Evolutionary conservation across 2,888 invertebrate species (phyloP).

Genomic region (Rhagium mordax): DNA sequence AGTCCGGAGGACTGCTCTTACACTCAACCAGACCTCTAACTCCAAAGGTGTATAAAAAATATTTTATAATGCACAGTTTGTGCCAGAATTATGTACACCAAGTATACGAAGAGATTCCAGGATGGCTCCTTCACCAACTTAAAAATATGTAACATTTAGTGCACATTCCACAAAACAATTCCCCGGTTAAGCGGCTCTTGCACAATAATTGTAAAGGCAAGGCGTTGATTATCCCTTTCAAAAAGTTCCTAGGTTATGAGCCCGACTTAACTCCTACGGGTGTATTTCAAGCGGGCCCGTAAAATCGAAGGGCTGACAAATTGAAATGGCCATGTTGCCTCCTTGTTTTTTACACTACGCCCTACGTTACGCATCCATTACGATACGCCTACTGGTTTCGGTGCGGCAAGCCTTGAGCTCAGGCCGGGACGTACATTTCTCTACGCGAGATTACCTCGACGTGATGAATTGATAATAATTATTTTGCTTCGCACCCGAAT

Average conservation of each 20-base stretch:
- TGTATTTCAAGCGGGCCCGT: constrained; percentile 64
- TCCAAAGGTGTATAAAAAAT: too few relatives aligned
- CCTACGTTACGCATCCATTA: constrained; percentile 21
- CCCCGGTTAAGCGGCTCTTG: background rate
- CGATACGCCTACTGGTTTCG: background rate
- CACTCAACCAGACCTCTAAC: too few relatives aligned
- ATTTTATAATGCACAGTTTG: too few relatives aligned
- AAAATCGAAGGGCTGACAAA: constrained; percentile 66
- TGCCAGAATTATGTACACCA: too few relatives aligned
- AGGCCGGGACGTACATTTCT: background rate
- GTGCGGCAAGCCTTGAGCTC: background rate
- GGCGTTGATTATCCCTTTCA: constrained; percentile 46
- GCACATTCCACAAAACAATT: too few relatives aligned
- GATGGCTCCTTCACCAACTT: too few relatives aligned
- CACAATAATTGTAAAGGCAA: constrained; percentile 31
- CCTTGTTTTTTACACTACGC: constrained; percentile 37
- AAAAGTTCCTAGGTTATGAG: constrained; percentile 65
- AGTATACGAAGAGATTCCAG: too few relatives aligned
- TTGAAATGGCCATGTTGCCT: constrained; percentile 65
- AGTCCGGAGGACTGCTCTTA: too few relatives aligned
- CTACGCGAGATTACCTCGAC: background rate
- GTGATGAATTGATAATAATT: constrained; percentile 28
- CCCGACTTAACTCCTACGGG: constrained; percentile 64
- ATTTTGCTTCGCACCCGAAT: constrained; percentile 1
- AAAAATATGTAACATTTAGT: too few relatives aligned